Evolutionary conservation across 2,797 vertebrate species (phyloP).

Genomic region (Microhierax caerulescens): DNA sequence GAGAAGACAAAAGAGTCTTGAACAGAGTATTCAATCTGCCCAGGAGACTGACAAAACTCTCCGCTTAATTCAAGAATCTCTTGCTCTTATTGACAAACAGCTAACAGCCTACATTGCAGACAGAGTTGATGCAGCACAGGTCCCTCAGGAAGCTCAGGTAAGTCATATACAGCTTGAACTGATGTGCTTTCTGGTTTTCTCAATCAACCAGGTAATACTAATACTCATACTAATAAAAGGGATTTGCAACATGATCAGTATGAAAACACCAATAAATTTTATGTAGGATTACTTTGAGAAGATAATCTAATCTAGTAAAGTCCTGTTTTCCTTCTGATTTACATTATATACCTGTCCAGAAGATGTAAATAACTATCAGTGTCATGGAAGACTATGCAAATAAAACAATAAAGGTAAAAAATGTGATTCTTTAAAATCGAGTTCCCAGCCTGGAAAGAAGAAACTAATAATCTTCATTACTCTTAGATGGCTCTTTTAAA

Average conservation of each 20-base stretch:
- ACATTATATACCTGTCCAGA: neutral
- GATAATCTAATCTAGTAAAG: neutral
- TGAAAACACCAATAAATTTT: conserved; percentile 2
- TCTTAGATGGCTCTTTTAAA: neutral
- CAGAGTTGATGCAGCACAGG: conserved; percentile 90
- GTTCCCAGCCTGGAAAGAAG: neutral
- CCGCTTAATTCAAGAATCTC: conserved; percentile 87
- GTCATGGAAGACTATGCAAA: neutral
- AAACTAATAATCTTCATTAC: neutral
- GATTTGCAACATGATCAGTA: neutral
- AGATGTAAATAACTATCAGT: neutral
- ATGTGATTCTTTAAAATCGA: neutral
- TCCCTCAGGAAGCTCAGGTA: conserved; percentile 96
- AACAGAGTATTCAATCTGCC: conserved; percentile 87
- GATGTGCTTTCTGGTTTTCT: neutral
- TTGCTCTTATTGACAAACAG: conserved; percentile 87
- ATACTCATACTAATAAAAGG: neutral
- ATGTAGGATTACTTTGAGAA: neutral
- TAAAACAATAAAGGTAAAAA: neutral
- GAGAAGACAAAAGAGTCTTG: conserved; percentile 88
- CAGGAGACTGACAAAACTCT: conserved; percentile 92
- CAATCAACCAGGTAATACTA: neutral
- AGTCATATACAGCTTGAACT: neutral
- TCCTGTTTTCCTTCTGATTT: neutral
- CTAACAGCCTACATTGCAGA: conserved; percentile 86